These are phyloP conservation scores for Amitus sp. DNA, from an alignment of 2,888 invertebrate genomes.

Conservation along the genomic window DNA sequence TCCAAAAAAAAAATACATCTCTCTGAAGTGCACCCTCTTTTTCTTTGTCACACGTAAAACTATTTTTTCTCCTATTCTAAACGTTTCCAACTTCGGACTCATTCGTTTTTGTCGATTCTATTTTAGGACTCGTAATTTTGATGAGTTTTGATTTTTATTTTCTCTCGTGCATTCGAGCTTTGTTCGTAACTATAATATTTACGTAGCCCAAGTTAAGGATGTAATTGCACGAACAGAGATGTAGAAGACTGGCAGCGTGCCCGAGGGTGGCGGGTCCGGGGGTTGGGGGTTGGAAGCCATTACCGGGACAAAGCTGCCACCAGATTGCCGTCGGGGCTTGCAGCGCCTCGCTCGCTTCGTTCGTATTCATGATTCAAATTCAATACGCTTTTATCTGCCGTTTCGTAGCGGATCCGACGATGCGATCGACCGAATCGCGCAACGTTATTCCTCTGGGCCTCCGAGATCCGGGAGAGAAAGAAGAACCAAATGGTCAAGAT, in stretches of 20 bases:
- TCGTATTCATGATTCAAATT: constrained; percentile 66
- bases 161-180: too few species aligned
- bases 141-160: too few species aligned
- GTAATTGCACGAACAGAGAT: constrained; percentile 23
- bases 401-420: constrained; percentile 49
- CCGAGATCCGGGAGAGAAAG: constrained; percentile 24
- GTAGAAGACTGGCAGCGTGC: constrained; percentile 45
- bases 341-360: constrained; percentile 57
- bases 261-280: constrained; percentile 40
- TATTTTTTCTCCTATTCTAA: too few species aligned
- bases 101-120: too few species aligned
- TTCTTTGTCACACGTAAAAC: too few species aligned
- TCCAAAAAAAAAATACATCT: too few species aligned
- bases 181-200: too few species aligned
- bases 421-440: constrained; percentile 55
- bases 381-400: constrained; percentile 65
- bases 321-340: constrained; percentile 63
- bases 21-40: too few species aligned
- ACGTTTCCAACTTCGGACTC: too few species aligned
- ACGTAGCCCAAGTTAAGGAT: not conserved
- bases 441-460: too few species aligned
- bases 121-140: too few species aligned
- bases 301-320: constrained; percentile 66
- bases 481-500: constrained; percentile 11
- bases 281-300: constrained; percentile 58